These are phyloP conservation scores for Aplodontia rufa DNA, from an alignment of 2,113 vertebrate genomes.

Conservation along the genomic window DNA sequence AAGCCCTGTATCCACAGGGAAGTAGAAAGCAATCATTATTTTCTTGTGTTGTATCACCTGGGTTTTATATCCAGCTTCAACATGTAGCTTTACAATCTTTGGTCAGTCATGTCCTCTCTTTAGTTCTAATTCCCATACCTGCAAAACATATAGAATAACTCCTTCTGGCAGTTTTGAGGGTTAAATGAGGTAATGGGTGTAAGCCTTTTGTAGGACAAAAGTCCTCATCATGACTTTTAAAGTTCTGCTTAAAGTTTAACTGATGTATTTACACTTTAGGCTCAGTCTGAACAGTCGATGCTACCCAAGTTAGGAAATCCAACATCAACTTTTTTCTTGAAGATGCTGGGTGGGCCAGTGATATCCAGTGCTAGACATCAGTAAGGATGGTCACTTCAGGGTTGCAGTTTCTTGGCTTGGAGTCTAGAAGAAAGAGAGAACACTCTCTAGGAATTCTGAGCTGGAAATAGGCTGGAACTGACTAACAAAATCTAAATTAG, in stretches of 20 bases:
- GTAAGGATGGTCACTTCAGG: neutral
- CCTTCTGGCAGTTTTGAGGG: neutral
- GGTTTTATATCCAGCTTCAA: neutral
- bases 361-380: neutral
- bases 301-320: neutral
- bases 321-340: neutral
- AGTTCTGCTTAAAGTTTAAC: neutral
- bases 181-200: neutral
- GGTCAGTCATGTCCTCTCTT: neutral
- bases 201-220: neutral
- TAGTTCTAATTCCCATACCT: neutral
- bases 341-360: neutral
- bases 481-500: conserved; percentile 5
- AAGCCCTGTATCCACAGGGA: neutral
- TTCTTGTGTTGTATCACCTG: neutral
- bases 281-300: neutral
- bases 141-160: neutral
- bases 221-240: neutral
- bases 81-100: neutral
- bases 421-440: neutral
- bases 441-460: conserved; percentile 35
- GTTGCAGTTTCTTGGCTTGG: neutral
- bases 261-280: neutral
- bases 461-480: neutral
- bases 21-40: neutral